phyloP scores from a whole-genome alignment of 2,797 vertebrate species.

The Salmo trutta region DNA sequence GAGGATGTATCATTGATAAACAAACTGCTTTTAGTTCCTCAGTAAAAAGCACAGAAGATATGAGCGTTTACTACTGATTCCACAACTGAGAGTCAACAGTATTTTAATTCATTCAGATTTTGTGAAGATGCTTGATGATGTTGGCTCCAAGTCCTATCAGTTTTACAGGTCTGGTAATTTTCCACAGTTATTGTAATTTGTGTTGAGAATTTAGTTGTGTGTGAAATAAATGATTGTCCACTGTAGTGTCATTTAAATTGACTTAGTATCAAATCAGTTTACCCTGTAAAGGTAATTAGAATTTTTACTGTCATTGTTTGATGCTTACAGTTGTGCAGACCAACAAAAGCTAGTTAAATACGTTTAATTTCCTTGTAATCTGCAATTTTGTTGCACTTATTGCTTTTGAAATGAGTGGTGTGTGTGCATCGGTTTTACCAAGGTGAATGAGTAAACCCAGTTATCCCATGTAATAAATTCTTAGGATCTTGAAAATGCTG shows the following conservation, averaged over 20 bases:
- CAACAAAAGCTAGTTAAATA: slow-evolving; percentile 49
- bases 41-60: slow-evolving; percentile 12
- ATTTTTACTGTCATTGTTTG: slow-evolving; percentile 25
- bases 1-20: neutral
- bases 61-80: neutral
- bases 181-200: slow-evolving; percentile 6
- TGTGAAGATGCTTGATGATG: neutral
- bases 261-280: neutral
- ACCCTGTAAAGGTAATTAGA: slow-evolving; percentile 5
- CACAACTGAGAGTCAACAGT: neutral
- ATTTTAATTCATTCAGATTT: neutral
- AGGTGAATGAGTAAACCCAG: neutral
- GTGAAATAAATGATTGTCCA: neutral
- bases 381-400: neutral
- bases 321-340: slow-evolving; percentile 49
- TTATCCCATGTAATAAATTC: neutral
- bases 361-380: neutral
- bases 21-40: slow-evolving; percentile 2
- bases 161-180: slow-evolving; percentile 30
- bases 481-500: neutral
- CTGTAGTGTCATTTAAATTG: neutral
- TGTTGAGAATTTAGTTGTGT: neutral
- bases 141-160: neutral
- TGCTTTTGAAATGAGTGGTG: neutral
- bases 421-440: neutral